Evolutionary conservation across 2,113 vertebrate genomes (phyloP), one percentile per base, ranked within the genome.

Genomic region (Passer domesticus): DNA sequence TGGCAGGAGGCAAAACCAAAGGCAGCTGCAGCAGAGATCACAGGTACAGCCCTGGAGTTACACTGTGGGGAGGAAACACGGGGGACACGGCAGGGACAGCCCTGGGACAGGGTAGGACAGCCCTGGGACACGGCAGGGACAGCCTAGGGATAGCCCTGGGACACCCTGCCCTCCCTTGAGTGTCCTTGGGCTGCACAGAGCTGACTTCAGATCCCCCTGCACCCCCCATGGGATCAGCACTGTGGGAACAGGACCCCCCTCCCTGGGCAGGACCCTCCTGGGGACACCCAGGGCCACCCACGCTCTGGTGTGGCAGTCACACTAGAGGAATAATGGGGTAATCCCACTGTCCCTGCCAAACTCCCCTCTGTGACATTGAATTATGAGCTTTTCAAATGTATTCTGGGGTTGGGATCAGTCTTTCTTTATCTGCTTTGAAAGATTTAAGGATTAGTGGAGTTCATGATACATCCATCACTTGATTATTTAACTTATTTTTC

Each of bases 361-460:
- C 80, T 77, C 81, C 64, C 50, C 86, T 72, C 92, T 67, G 80
- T 91, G 92, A 89, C 87, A 95, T 77, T 76, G 91, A 98, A 87
- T 95, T 84, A 93, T 91, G 94, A 92, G 89, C 87, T 96, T 95
- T 95, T 83, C 92, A 95, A 95, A 87, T 50, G 90, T 74, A 84
- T 88, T 93, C 83, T 69, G 70, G 69, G 89, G 62, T 62, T 81
- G 70, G 85, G 94, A 95, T 94, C 96, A 95, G 93, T 95, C 96
- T 70, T 80, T 80, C 56, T 87, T 96, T 62, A 90, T 97, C 96
- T 96, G 90, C 95, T 97, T 96, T 92, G 85, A 73, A 95, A 88
- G 82, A 81, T 87, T 95, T 96, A 95, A 83, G 78, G 89, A 96
- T 94, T 96, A 84, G 69, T 30, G 76, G 83, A 89, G 83, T 84